phyloP scores from a whole-genome alignment of 2,888 invertebrate genomes.

The Acrobasis consociella region DNA sequence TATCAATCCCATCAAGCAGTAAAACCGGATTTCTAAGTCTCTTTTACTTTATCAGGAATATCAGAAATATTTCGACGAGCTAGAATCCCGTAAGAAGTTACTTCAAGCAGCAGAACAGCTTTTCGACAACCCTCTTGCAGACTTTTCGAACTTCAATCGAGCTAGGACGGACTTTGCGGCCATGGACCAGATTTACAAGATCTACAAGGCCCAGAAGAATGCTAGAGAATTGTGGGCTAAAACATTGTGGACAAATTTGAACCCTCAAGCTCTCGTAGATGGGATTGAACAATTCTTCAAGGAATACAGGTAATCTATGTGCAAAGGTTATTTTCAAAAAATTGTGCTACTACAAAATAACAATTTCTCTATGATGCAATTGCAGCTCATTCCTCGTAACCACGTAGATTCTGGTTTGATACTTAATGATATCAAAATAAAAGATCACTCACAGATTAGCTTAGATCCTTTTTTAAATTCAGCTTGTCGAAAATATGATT shows the following conservation, averaged over 20 bases:
- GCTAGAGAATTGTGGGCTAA: constrained; percentile 92
- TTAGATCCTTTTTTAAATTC: too few species aligned
- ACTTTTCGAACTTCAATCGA: constrained; percentile 89
- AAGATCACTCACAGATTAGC: too few species aligned
- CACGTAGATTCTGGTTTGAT: too few species aligned
- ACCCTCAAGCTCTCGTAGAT: constrained; percentile 91
- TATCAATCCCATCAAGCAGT: too few species aligned
- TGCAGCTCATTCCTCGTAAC: too few species aligned
- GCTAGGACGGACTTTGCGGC: constrained; percentile 84
- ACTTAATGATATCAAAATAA: too few species aligned
- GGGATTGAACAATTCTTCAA: constrained; percentile 93
- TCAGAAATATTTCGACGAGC: constrained; percentile 83
- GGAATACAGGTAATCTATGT: constrained; percentile 82
- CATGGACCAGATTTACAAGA: constrained; percentile 88
- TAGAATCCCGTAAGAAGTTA: constrained; percentile 85
- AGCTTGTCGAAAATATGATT: too few species aligned
- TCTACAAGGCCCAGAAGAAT: constrained; percentile 90
- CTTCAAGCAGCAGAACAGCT: constrained; percentile 88
- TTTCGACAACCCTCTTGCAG: constrained; percentile 93
- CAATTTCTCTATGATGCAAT: too few species aligned
- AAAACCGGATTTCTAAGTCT: background rate
- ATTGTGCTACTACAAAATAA: too few species aligned
- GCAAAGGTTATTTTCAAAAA: background rate
- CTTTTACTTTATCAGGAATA: constrained; percentile 76
- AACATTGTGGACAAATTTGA: constrained; percentile 93